Percentiles rank a stretch among this genome's conserved stretches.
Conservation (phyloP, 1,140 invertebrate species). For the Goniozus legneri region DNA sequence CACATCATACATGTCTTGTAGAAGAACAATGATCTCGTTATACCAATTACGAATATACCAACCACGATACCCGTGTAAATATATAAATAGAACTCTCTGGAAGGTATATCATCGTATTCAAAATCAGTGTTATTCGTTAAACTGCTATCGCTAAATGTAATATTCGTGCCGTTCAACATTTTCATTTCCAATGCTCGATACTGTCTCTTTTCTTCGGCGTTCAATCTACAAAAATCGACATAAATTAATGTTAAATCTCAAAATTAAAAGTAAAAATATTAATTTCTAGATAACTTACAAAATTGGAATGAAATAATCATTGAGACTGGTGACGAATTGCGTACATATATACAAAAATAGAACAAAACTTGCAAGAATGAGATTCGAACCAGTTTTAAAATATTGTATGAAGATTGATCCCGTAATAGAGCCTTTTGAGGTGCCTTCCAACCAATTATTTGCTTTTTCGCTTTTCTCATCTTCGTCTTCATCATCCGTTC, state of each 20-base stretch:
- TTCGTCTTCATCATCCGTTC: conserved; percentile 55
- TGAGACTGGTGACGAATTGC: conserved; percentile 63
- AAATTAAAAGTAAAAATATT: conserved; percentile 1
- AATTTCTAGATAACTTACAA: conserved; percentile 49
- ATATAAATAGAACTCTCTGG: conserved; percentile 47
- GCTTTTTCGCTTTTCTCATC: conserved; percentile 52
- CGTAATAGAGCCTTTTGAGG: conserved; percentile 60
- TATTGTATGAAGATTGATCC: conserved; percentile 64
- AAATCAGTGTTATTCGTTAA: not conserved
- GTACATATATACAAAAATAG: conserved; percentile 56
- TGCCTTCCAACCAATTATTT: conserved; percentile 57
- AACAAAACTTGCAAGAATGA: conserved; percentile 53
- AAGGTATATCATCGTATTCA: conserved; percentile 11
- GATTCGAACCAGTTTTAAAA: conserved; percentile 59
- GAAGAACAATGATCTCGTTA: conserved; percentile 58
- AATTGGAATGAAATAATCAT: conserved; percentile 67
- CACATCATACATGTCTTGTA: conserved; percentile 65
- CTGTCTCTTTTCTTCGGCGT: conserved; percentile 24
- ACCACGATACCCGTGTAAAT: conserved; percentile 55
- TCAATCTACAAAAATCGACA: conserved; percentile 30
- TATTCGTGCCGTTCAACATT: conserved; percentile 5
- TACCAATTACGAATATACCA: conserved; percentile 49
- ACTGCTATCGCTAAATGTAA: not conserved
- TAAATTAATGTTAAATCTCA: no score
- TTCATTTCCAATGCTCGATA: conserved; percentile 4